These are phyloP conservation scores for Pygoscelis antarcticus DNA, from an alignment of 2,113 vertebrate genomes.

Conservation along the genomic window DNA sequence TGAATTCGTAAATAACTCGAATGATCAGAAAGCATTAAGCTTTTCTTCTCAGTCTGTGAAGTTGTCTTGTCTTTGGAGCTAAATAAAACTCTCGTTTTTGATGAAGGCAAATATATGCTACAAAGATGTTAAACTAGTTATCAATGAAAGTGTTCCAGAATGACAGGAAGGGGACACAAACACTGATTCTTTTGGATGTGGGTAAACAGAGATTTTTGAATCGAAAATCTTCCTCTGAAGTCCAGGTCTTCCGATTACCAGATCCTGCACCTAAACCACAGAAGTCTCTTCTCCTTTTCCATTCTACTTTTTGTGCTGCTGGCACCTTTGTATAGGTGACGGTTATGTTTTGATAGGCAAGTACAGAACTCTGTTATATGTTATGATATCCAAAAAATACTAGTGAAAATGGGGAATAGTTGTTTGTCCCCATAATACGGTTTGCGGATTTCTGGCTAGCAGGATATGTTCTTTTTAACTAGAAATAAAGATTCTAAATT, in stretches of 20 bases:
- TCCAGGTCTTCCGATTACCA: not conserved
- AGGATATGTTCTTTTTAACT: too few relatives aligned
- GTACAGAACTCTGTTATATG: not conserved
- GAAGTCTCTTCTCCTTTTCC: not conserved
- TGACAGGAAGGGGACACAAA: not conserved
- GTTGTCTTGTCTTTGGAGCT: not conserved
- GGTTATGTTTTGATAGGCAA: not conserved
- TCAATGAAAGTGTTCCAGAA: rapidly evolving
- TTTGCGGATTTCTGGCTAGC: not conserved
- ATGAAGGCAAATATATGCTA: not conserved
- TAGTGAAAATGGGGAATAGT: not conserved
- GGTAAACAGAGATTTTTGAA: not conserved
- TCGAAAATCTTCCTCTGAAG: not conserved
- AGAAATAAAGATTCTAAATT: not conserved
- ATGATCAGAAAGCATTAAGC: not conserved
- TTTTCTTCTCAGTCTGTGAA: not conserved
- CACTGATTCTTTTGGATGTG: not conserved
- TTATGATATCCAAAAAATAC: not conserved
- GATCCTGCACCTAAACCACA: not conserved
- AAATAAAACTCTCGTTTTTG: not conserved
- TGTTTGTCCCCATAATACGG: not conserved
- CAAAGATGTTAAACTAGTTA: not conserved
- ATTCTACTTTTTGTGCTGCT: not conserved
- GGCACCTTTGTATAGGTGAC: not conserved
- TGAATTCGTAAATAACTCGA: not conserved